These are phyloP conservation scores for Vanessa atalanta DNA, from an alignment of 1,140 invertebrate genomes.

Conservation along the genomic window DNA sequence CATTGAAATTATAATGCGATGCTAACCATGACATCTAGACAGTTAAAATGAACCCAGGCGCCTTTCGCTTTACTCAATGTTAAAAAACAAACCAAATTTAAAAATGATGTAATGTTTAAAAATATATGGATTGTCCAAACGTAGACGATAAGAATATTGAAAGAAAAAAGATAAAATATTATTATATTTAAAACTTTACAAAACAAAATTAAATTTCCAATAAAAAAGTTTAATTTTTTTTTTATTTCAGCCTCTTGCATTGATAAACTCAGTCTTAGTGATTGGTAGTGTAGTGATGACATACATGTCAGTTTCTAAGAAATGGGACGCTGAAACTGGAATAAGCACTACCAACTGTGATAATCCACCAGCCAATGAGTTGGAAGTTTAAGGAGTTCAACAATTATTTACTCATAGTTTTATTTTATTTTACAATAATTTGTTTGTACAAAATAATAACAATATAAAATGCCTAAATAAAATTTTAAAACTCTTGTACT, in stretches of 20 bases:
- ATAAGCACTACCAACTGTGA: constrained; percentile 12
- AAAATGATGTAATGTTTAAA: too few species aligned
- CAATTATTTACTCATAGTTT: constrained; percentile 4
- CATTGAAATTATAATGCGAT: too few species aligned
- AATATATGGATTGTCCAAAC: too few species aligned
- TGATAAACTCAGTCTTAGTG: constrained; percentile 37
- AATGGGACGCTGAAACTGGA: constrained; percentile 39
- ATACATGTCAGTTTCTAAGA: constrained; percentile 44
- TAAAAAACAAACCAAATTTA: too few species aligned
- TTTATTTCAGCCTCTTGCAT: constrained; percentile 45
- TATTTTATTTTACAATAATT: constrained; percentile 8
- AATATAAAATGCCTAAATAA: constrained; percentile 16
- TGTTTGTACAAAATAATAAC: constrained; percentile 22
- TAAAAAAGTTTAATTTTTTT: neutral
- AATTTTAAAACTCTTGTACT: constrained; percentile 24
- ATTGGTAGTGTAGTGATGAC: constrained; percentile 40
- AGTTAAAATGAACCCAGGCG: too few species aligned
- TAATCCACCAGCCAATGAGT: constrained; percentile 30
- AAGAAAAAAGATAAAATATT: too few species aligned
- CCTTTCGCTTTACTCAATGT: too few species aligned
- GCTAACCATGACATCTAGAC: too few species aligned
- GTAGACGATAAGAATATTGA: too few species aligned
- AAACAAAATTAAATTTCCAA: too few species aligned
- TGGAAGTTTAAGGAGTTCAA: constrained; percentile 38
- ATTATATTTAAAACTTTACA: too few species aligned